A percentile compares a stretch with the other conserved stretches of the same genome.
These are phyloP conservation scores for Stenopsyche tienmushanensis DNA, from an alignment of 1,140 invertebrate species.

Conservation along the genomic window DNA sequence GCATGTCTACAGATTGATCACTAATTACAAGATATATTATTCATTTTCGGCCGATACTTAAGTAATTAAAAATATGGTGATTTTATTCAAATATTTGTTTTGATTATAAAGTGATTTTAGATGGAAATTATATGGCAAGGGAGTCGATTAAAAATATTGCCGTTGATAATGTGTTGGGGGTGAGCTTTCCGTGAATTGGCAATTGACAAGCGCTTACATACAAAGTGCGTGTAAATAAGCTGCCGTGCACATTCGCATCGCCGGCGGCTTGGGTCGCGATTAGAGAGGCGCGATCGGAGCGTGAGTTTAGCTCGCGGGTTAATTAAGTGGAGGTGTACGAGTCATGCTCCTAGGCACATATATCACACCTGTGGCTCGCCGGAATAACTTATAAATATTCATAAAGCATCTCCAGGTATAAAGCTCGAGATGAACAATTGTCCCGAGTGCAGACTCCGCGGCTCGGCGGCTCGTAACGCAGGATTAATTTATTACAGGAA, in stretches of 20 bases:
- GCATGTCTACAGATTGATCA: too few relatives aligned
- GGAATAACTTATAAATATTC: slow-evolving; percentile 29
- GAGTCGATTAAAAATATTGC: too few relatives aligned
- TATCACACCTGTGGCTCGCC: slow-evolving; percentile 29
- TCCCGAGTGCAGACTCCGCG: neutral
- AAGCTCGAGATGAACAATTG: slow-evolving; percentile 11
- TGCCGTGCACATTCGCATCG: slow-evolving; percentile 22
- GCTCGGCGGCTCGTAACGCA: neutral
- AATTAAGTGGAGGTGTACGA: slow-evolving; percentile 28
- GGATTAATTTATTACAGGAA: too few relatives aligned
- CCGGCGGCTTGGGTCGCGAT: neutral
- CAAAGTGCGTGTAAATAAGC: slow-evolving; percentile 11
- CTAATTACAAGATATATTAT: too few relatives aligned
- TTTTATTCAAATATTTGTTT: too few relatives aligned
- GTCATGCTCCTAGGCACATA: slow-evolving; percentile 11
- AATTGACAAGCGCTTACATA: slow-evolving; percentile 9
- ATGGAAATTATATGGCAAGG: too few relatives aligned
- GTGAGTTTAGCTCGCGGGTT: slow-evolving; percentile 14
- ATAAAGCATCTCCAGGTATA: slow-evolving; percentile 26
- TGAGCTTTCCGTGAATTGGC: slow-evolving; percentile 3
- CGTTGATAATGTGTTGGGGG: too few relatives aligned
- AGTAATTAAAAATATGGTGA: too few relatives aligned
- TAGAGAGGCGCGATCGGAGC: neutral
- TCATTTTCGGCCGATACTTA: too few relatives aligned
- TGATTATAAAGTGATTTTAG: too few relatives aligned